Evolutionary conservation across 2,113 vertebrate species (phyloP), one percentile per base, ranked within the genome.

Genomic region (Ptychochromis oligacanthus): DNA sequence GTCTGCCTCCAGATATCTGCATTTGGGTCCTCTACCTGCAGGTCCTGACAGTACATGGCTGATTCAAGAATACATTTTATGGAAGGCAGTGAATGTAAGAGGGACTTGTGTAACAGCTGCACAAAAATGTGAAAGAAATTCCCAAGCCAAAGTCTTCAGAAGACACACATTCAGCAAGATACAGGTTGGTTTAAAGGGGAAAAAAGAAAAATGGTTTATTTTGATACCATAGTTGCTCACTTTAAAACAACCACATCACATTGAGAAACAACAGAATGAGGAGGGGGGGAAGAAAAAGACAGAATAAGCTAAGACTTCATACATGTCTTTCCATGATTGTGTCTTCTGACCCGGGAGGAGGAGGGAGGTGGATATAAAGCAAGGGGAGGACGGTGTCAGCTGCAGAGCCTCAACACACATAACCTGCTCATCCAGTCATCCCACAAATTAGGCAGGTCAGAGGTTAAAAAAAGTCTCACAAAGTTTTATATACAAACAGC

Each of bases 211-310:
- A 18, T 2, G 31, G 11, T 93, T 93, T 93, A 92, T 93, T 94
- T 87, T 13, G 20, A 84, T 90, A 85, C 80, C 64, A 83, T 46
- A 82, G 82, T 86, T 87, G 81, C 77, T 92, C 81, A 93, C 77
- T 89, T 92, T 72, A 88, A 91, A 93, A 92, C 90, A 92, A 89
- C 59, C 82, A 93, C 93, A 82, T 90, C 64, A 93, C 92, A 90
- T 83, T 79, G 58, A 89, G 87, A 93, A 94, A 91, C 77, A 77
- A 83, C 43, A 88, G 49, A 84, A 85, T 58, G 76, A n/a, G 61
- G 76, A 85, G 84, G 31, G 91, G 82, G 86, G 31, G 28, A 82
- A 92, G 89, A 85, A 65, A 77, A 72, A 88, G 80, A 92, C 79
- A 82, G 85, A 87, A 75, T 40, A 90, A 87, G 46, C 72, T 61